Base-by-base conservation (phyloP, 2,888 invertebrate genomes). In the Scaptomyza caliginosa region DNA sequence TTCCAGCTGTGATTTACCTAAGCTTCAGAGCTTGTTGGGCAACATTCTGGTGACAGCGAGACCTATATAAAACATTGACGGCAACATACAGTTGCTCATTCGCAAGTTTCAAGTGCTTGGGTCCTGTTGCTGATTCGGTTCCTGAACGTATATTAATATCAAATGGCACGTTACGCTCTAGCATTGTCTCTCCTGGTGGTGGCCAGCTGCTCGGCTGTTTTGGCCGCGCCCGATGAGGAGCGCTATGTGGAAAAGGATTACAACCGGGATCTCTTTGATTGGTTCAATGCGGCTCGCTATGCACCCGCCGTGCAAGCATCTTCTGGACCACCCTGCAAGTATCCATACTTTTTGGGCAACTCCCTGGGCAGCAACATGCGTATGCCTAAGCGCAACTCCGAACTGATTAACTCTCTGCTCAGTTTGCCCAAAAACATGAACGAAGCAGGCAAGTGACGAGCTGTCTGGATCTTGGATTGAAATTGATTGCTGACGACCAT, bases 341-440 rank as follows among this genome's bases (percentile, higher is more conserved):
- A 87, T 82, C 78, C 83, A 0, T 66, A 84, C 51, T 88, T 83
- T 45, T 30, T 68, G 48, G 74, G 62, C 16, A 90, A 89, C 62
- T 69, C 81, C 7, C 43, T 89, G 11, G 50, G 60, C 5, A 71
- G 72, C 23, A 78, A 84, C 19, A 74, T 90, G 68, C 92, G 92
- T 68, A 94, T 90, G 81, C 92, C 93, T 68, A 95, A 95, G 82
- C 92, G 95, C 4, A 95, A 95, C 82, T 95, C 95, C 0, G 95
- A 95, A 84, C 91, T 95, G 6, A 95, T 95, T 76, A 95, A 95
- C 88, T 94, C 95, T 0, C 92, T 96, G n/a, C 91, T 96, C 34
- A 94, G 94, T n/a, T 90, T 96, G 46, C 96, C 96, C 7, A 95
- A 95, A 85, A 94, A 93, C 66, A 93, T 96, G 93, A 94, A 94